Conservation (phyloP, 2,888 invertebrate genomes). For the Epsilonema sp. region DNA sequence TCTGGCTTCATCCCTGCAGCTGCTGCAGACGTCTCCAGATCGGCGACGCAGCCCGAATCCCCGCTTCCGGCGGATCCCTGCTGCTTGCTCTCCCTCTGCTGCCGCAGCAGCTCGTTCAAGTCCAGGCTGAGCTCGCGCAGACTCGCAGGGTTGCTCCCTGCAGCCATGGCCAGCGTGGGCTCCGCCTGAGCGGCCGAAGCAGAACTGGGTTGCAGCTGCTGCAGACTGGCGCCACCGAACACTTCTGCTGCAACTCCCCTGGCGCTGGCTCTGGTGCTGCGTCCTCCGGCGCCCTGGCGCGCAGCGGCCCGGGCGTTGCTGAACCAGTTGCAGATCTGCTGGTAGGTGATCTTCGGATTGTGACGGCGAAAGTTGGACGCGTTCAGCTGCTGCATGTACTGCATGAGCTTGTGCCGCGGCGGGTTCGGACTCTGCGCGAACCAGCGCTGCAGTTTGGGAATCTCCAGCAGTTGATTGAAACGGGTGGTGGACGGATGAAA, state of each 20-base stretch:
- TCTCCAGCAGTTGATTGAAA: constrained; percentile 43
- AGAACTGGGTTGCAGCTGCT: no score
- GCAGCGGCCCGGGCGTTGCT: constrained; percentile 88
- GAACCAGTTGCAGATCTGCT: constrained; percentile 41
- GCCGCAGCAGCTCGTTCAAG: constrained; percentile 1
- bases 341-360: constrained; percentile 13
- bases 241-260: constrained; percentile 9
- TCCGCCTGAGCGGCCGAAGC: constrained; percentile 15
- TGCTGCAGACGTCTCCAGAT: no score
- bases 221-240: no score
- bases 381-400: constrained; percentile 81
- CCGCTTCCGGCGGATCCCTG: no score
- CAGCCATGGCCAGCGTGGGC: constrained; percentile 15
- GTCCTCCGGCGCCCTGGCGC: neutral
- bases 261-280: no score
- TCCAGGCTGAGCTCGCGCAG: no score
- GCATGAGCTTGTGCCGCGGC: constrained; percentile 80
- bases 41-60: no score
- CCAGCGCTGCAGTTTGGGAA: constrained; percentile 88
- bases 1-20: neutral
- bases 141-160: neutral
- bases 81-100: neutral
- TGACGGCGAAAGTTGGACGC: constrained; percentile 60
- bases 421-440: constrained; percentile 94
- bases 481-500: constrained; percentile 6